Evolutionary conservation across 2,888 invertebrate species (phyloP), one percentile per base, ranked within the genome.

Genomic region (Baronia brevicornis): DNA sequence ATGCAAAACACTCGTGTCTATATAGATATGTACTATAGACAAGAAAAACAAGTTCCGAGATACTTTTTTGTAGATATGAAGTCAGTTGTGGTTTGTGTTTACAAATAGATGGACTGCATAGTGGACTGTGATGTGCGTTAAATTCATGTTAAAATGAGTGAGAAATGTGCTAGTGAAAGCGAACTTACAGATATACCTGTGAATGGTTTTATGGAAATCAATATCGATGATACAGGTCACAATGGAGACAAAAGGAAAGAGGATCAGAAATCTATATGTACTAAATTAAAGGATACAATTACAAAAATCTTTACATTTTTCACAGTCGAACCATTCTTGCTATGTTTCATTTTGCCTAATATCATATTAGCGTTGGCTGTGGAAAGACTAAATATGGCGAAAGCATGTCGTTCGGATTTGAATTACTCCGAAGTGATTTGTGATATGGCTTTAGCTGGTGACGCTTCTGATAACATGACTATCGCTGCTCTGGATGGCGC

Each of bases 321-420:
- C 8, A 90, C 90, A 0, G 89, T 90, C 1, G 90, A 90, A 60
- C 90, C 90, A 0, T 87, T 88, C 51, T 57, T 90, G 25, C 65
- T 89, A 4, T 88, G 87, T 42, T 90, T 89, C 49, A 75, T 90
- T 11, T 68, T 90, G 54, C 90, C 90, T 5, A 84, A 74, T 44
- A 78, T 87, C 0, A 67, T 89, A 39, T 90, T 92, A 1, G 86
- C 87, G 11, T 54, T 87, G 1, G 84, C 87, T 4, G 65, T 87
- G 1, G 71, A 75, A 30, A 80, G 84, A 41, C 55, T 88, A 1
- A 86, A 87, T 41, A 65, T 86, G 46, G 87, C 88, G 46, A 88
- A 88, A 54, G 84, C 86, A 7, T 88, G 87, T 46, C 74, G 82
- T 13, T 77, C 74, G 1, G 87, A 88, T 45, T 62, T 86, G 12